phyloP scores from a whole-genome alignment of 2,888 invertebrate genomes.

The Clitarchus hookeri region DNA sequence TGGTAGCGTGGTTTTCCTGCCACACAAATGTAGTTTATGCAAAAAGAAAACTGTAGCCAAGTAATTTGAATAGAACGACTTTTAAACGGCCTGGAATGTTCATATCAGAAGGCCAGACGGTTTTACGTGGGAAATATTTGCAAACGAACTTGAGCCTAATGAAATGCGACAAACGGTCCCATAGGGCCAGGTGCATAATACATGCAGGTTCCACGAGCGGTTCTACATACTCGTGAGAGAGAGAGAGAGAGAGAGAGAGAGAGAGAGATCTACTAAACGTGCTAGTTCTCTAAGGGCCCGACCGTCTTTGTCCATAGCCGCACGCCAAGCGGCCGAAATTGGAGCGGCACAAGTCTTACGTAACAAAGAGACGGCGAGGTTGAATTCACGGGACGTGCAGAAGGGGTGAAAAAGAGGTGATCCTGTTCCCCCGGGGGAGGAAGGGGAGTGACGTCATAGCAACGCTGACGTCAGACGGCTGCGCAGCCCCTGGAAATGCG shows the following conservation, averaged over 20 bases:
- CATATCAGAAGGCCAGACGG: too few relatives aligned
- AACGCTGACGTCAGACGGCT: background rate
- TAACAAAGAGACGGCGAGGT: background rate
- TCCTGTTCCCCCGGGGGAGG: background rate
- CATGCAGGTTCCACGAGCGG: background rate
- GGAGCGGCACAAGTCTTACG: background rate
- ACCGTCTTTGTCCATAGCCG: background rate
- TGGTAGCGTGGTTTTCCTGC: too few relatives aligned
- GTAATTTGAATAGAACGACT: too few relatives aligned
- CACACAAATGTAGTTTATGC: too few relatives aligned
- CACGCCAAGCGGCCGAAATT: background rate
- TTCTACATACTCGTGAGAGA: background rate
- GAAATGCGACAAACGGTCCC: background rate
- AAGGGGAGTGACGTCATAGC: constrained; percentile 3
- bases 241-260: too few relatives aligned
- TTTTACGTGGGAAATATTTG: too few relatives aligned
- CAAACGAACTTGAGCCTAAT: background rate
- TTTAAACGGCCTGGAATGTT: too few relatives aligned
- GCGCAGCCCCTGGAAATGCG: background rate
- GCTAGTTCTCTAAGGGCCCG: background rate
- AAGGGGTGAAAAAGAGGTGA: background rate
- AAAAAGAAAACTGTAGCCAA: too few relatives aligned
- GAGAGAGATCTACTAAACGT: background rate
- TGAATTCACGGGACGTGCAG: background rate
- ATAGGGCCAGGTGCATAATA: background rate